These are phyloP conservation scores for Pterocles burchelli DNA, from an alignment of 2,113 vertebrate genomes.

Conservation along the genomic window DNA sequence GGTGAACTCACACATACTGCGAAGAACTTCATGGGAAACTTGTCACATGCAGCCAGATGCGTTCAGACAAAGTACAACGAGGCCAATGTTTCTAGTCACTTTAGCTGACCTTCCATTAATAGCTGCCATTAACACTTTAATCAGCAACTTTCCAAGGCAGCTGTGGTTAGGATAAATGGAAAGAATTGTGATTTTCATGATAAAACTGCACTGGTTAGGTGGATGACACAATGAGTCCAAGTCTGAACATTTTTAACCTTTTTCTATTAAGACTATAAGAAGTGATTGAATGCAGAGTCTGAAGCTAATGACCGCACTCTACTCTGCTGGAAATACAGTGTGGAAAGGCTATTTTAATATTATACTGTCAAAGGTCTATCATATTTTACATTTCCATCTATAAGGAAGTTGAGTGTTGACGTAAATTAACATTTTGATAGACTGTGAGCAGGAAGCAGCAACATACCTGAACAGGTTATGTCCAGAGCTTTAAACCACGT, in stretches of 20 bases:
- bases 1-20: background rate
- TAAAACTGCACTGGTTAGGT: background rate
- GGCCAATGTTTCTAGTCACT: background rate
- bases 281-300: background rate
- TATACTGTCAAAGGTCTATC: background rate
- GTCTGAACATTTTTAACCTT: constrained; percentile 1
- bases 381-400: background rate
- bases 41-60: background rate
- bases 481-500: background rate
- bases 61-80: background rate
- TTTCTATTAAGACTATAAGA: background rate
- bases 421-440: background rate
- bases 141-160: constrained; percentile 21
- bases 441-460: background rate
- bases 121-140: background rate
- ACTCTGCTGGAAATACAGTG: background rate
- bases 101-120: background rate
- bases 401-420: background rate
- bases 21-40: background rate
- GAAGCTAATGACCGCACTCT: background rate
- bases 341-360: background rate
- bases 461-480: background rate
- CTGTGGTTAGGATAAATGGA: background rate
- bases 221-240: background rate
- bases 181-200: background rate